Conservation (phyloP, 92 coral and sea anemone species). For the Actinernus sp. region DNA sequence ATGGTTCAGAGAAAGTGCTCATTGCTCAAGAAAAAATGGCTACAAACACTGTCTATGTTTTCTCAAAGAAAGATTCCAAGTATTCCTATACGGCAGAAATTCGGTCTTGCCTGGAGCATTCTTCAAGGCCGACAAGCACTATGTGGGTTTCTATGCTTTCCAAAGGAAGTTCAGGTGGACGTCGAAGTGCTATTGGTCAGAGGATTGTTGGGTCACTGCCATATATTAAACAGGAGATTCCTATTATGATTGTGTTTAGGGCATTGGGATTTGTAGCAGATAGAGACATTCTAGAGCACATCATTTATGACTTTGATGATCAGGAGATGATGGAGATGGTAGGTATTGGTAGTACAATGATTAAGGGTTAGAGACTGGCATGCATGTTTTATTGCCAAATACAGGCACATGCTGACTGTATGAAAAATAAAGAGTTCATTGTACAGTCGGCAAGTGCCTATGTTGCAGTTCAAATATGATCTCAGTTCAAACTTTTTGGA, state of each 20-base stretch:
- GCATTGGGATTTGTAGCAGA: conserved; percentile 99
- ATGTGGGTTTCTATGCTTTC: conserved; percentile 99
- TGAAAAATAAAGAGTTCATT: too few species aligned
- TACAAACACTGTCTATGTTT: conserved; percentile 96
- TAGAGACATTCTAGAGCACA: conserved; percentile 96
- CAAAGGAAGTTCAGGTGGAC: conserved; percentile 93
- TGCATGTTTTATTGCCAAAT: conserved; percentile 1
- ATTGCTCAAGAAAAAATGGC: conserved; percentile 99
- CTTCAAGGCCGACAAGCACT: conserved; percentile 96
- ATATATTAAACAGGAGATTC: conserved; percentile 96
- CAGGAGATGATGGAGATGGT: conserved; percentile 99
- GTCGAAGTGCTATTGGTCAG: conserved; percentile 98
- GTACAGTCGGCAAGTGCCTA: too few species aligned
- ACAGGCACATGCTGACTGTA: too few species aligned
- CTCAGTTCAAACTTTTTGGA: too few species aligned
- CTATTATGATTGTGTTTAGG: conserved; percentile 98
- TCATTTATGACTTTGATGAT: conserved; percentile 99
- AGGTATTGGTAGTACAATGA: not conserved
- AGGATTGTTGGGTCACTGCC: conserved; percentile 96
- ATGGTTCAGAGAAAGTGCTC: conserved; percentile 97
- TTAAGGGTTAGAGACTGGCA: too few species aligned
- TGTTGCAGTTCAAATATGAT: too few species aligned
- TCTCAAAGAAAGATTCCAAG: conserved; percentile 96
- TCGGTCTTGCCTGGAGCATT: conserved; percentile 96
- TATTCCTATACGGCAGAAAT: conserved; percentile 98